Base-by-base conservation (phyloP, 2,113 vertebrate genomes). In the Cyrtonyx montezumae region DNA sequence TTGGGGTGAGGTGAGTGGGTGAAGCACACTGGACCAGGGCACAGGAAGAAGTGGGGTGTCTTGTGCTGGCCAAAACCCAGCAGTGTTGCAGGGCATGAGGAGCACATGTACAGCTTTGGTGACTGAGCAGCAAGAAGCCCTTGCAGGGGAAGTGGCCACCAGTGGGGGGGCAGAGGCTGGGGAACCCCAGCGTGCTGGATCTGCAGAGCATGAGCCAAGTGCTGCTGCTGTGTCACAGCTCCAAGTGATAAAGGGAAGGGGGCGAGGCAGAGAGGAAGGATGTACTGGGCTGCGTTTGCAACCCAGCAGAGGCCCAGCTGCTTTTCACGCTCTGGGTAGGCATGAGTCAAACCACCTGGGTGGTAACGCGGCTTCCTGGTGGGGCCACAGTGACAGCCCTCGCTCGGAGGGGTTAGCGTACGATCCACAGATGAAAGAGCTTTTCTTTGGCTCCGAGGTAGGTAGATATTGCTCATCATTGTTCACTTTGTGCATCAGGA, bases 101-200 rank as follows among this genome's bases (percentile, higher is more conserved):
- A 55, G 36, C 51, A 12, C 3, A 0, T 4, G 51, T 7, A 28
- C 3, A 0, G 2, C 10, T 5, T 8, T 26, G 4, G 37, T 25
- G 66, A 2, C 1, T 13, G 49, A 36, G 34, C 76, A 37, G 55
- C 2, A 49, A 65, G 12, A 22, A 30, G 78, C 22, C 32, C 16
- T 0, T 3, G 0, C 1, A 25, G 78, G 43, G 36, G 74, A 28
- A 18, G 6, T 1, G 2, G 28, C 37, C 12, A 75, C 3, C 32
- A 6, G 32, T 10, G 68, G 32, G 74, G 66, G 51, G 25, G 11
- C 53, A 51, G 71, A 26, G 58, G 12, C 8, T 4, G 30, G 30
- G n/a, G 16, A 42, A 19, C 59, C 37, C 48, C 2, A 37, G 8
- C 16, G 6, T 21, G 56, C 21, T 28, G 1, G 46, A 37, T 25